Evolutionary conservation across 2,888 invertebrate species (phyloP).

Genomic region (Hemistola chrysoprasaria): DNA sequence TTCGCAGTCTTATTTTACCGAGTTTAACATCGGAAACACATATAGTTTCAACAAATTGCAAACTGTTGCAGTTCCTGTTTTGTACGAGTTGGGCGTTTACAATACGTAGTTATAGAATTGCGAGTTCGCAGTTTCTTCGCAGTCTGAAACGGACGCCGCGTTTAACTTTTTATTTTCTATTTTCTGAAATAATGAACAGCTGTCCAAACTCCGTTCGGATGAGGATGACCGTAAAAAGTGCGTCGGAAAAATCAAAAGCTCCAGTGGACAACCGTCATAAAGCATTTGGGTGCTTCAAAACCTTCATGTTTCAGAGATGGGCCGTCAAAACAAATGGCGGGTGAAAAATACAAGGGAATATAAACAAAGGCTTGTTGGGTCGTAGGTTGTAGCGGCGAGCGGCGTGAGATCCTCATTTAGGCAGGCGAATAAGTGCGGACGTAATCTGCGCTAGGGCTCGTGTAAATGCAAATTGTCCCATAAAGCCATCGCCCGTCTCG

Average conservation of each 20-base stretch:
- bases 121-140: slow-evolving; percentile 24
- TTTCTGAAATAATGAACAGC: slow-evolving; percentile 24
- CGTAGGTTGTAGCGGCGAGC: slow-evolving; percentile 54
- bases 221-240: slow-evolving; percentile 36
- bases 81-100: slow-evolving; percentile 18
- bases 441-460: slow-evolving; percentile 79
- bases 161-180: slow-evolving; percentile 26
- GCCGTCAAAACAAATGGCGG: slow-evolving; percentile 73
- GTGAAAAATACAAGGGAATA: slow-evolving; percentile 72
- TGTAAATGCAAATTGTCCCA: slow-evolving; percentile 82
- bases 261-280: slow-evolving; percentile 44
- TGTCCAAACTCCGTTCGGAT: slow-evolving; percentile 18
- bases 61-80: slow-evolving; percentile 29
- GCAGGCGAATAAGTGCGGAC: slow-evolving; percentile 75
- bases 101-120: slow-evolving; percentile 19
- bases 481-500: slow-evolving; percentile 66
- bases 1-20: slow-evolving; percentile 23
- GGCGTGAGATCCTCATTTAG: slow-evolving; percentile 67
- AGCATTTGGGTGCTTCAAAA: slow-evolving; percentile 54
- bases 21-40: slow-evolving; percentile 28
- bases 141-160: slow-evolving; percentile 17
- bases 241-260: slow-evolving; percentile 53
- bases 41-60: slow-evolving; percentile 26
- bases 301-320: slow-evolving; percentile 61
- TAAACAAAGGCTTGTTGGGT: slow-evolving; percentile 77